phyloP scores from a whole-genome alignment of 2,888 invertebrate genomes.

The Pediacus dermestoides region DNA sequence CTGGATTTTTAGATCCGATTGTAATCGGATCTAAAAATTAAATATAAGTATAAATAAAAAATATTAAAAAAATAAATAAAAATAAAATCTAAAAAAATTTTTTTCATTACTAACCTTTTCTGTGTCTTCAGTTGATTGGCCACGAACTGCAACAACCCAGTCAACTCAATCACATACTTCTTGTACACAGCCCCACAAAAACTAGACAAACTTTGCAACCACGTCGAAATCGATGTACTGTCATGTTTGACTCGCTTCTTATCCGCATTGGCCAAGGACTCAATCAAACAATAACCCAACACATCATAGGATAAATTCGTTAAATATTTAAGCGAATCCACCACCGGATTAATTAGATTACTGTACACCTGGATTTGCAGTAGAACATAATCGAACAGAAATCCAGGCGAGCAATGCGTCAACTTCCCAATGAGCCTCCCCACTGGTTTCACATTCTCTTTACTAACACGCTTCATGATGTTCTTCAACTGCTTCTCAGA shows the following conservation, averaged over 20 bases:
- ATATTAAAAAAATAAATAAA: not conserved
- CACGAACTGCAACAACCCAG: constrained; percentile 93
- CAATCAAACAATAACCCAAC: constrained; percentile 91
- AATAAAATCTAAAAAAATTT: not conserved
- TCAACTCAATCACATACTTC: constrained; percentile 94
- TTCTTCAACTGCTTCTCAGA: constrained; percentile 90
- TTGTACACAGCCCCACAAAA: constrained; percentile 96
- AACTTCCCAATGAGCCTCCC: constrained; percentile 95
- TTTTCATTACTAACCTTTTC: constrained; percentile 83
- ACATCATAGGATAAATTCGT: constrained; percentile 95
- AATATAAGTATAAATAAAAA: constrained; percentile 1
- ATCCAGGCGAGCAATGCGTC: constrained; percentile 92
- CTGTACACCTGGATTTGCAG: constrained; percentile 50
- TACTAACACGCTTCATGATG: constrained; percentile 95
- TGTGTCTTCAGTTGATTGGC: constrained; percentile 95
- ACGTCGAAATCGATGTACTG: constrained; percentile 86
- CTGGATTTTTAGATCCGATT: too few species aligned
- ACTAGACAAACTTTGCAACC: constrained; percentile 91
- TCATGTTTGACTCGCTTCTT: constrained; percentile 78
- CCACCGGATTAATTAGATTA: constrained; percentile 70
- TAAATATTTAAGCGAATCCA: constrained; percentile 95
- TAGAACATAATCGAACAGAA: constrained; percentile 87
- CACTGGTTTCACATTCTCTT: constrained; percentile 96
- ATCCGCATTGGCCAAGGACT: constrained; percentile 79
- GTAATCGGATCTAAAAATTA: too few species aligned